These are phyloP conservation scores for Hyperopisus bebe DNA, from an alignment of 2,113 vertebrate genomes.

Conservation along the genomic window DNA sequence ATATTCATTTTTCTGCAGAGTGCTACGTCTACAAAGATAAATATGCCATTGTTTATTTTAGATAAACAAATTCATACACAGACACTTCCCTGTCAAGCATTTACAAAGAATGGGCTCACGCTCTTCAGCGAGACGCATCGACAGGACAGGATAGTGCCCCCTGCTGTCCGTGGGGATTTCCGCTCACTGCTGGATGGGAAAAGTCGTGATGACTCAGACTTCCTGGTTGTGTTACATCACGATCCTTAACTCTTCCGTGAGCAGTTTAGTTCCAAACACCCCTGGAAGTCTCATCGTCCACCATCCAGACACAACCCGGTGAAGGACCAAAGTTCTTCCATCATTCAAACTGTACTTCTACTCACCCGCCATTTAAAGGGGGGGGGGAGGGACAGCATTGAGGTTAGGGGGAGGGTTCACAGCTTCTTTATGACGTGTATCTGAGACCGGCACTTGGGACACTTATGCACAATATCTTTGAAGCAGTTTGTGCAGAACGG, in stretches of 20 bases:
- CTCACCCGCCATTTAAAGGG: neutral
- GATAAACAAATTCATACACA: neutral
- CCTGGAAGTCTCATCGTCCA: neutral
- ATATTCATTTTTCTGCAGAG: neutral
- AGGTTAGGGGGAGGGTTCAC: conserved; percentile 29
- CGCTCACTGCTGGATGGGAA: neutral
- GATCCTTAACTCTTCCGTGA: neutral
- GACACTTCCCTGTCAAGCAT: neutral
- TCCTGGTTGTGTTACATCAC: neutral
- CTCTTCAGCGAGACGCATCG: neutral
- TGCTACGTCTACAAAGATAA: neutral
- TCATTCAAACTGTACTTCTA: neutral
- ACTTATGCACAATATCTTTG: conserved; percentile 51
- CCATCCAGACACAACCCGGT: neutral
- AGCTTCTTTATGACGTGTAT: conserved; percentile 43
- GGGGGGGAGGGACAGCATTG: neutral
- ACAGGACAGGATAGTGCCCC: neutral
- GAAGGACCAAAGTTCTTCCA: neutral
- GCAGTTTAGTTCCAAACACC: neutral
- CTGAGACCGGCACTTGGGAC: conserved; percentile 50
- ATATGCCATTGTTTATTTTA: neutral
- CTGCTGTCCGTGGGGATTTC: neutral
- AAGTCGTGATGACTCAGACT: neutral
- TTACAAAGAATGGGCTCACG: neutral
- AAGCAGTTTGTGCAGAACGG: conserved; percentile 49